These are phyloP conservation scores for Dolichallabes microphthalmus DNA, from an alignment of 2,113 vertebrate genomes.

Conservation along the genomic window DNA sequence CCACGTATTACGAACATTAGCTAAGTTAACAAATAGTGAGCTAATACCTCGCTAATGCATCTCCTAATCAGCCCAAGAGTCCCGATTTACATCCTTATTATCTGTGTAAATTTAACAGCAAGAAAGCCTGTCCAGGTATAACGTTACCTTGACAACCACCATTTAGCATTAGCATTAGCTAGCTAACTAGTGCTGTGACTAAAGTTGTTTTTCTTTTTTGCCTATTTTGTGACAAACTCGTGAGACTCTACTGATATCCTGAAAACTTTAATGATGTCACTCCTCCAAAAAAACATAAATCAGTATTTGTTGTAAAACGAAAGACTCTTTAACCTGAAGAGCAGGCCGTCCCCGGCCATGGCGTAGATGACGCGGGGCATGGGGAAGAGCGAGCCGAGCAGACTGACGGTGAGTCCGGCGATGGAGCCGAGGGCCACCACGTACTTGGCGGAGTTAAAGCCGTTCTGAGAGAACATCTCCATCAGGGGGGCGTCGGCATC, in stretches of 20 bases:
- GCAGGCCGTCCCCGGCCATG: constrained; percentile 95
- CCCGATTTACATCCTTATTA: not conserved
- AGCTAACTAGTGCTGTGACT: not conserved
- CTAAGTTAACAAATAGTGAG: not conserved
- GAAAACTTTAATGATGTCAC: not conserved
- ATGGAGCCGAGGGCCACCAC: constrained; percentile 92
- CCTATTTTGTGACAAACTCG: not conserved
- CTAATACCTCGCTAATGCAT: not conserved
- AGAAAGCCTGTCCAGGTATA: not conserved
- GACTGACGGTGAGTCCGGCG: constrained; percentile 88
- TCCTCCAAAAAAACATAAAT: not conserved
- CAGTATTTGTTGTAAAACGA: not conserved
- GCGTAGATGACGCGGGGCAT: constrained; percentile 96
- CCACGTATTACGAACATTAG: not conserved
- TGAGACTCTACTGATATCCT: not conserved
- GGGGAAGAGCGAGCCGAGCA: constrained; percentile 96
- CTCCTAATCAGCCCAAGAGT: not conserved
- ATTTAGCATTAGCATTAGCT: not conserved
- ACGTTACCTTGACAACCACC: not conserved
- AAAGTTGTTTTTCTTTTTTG: not conserved
- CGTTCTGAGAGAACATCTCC: constrained; percentile 92
- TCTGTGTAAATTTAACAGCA: not conserved
- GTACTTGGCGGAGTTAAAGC: constrained; percentile 91
- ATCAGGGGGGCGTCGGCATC: constrained; percentile 93
- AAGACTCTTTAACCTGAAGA: constrained; percentile 84